These are phyloP conservation scores for Syngnathus floridae DNA, from an alignment of 2,113 vertebrate genomes.

Conservation along the genomic window DNA sequence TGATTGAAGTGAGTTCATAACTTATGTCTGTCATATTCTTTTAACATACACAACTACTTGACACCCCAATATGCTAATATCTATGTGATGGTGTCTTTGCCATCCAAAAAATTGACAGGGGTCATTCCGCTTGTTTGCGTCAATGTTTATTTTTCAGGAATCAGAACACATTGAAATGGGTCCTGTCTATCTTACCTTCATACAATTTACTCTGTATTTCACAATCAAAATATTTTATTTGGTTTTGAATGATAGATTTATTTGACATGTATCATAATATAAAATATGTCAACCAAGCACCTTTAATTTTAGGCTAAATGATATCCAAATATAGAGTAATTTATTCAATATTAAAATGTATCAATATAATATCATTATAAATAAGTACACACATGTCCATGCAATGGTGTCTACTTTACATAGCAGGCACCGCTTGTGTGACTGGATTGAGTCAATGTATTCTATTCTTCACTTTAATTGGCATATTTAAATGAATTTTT, in stretches of 20 bases:
- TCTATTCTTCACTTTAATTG: not conserved
- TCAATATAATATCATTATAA: too few relatives aligned
- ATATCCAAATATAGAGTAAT: not conserved
- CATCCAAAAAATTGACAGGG: not conserved
- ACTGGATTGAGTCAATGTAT: not conserved
- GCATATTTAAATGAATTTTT: not conserved
- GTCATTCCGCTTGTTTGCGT: not conserved
- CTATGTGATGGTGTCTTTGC: not conserved
- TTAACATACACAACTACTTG: not conserved
- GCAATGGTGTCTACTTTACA: not conserved
- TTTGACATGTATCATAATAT: not conserved
- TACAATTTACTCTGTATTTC: not conserved
- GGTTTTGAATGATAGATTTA: not conserved
- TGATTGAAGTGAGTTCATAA: not conserved
- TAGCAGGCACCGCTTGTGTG: not conserved
- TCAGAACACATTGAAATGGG: not conserved
- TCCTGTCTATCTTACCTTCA: not conserved
- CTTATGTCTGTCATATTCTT: not conserved
- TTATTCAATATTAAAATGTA: not conserved
- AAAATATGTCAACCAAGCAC: not conserved
- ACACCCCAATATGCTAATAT: not conserved
- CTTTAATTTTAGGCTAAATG: not conserved
- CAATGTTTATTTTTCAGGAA: not conserved
- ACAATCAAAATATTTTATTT: not conserved
- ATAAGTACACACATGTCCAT: not conserved